These are phyloP conservation scores for Ochropleura leucogaster DNA, from an alignment of 2,888 invertebrate species.

Conservation along the genomic window DNA sequence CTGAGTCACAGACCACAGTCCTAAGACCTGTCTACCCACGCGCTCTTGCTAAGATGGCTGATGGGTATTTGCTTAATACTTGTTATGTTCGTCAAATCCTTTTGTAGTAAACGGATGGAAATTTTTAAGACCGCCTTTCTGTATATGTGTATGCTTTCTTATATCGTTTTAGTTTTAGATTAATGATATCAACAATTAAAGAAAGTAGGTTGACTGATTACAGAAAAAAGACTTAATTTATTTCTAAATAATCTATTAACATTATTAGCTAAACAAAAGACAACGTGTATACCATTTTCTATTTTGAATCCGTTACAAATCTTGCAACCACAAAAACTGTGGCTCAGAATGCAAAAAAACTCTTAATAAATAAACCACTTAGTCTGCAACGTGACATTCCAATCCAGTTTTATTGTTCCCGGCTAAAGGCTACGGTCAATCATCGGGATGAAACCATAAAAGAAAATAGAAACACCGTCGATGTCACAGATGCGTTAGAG, in stretches of 20 bases:
- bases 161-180: constrained; percentile 11
- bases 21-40: constrained; percentile 78
- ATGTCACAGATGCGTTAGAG: neutral
- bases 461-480: constrained; percentile 28
- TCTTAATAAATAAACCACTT: constrained; percentile 46
- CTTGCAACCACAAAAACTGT: constrained; percentile 25
- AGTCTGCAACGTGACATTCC: constrained; percentile 57
- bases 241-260: neutral
- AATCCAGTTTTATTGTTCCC: constrained; percentile 57
- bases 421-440: constrained; percentile 46
- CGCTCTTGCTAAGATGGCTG: constrained; percentile 54
- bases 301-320: constrained; percentile 1
- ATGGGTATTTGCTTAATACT: constrained; percentile 69
- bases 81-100: constrained; percentile 69
- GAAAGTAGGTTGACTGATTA: neutral
- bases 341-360: constrained; percentile 29
- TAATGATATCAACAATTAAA: constrained; percentile 1
- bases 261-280: neutral
- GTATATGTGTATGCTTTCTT: constrained; percentile 41
- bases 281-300: neutral
- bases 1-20: constrained; percentile 65
- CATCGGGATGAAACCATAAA: constrained; percentile 59
- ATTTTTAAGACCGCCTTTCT: constrained; percentile 40
- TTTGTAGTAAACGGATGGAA: constrained; percentile 44
- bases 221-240: neutral